phyloP scores from a whole-genome alignment of 2,888 invertebrate species.

The Ochropleura leucogaster region DNA sequence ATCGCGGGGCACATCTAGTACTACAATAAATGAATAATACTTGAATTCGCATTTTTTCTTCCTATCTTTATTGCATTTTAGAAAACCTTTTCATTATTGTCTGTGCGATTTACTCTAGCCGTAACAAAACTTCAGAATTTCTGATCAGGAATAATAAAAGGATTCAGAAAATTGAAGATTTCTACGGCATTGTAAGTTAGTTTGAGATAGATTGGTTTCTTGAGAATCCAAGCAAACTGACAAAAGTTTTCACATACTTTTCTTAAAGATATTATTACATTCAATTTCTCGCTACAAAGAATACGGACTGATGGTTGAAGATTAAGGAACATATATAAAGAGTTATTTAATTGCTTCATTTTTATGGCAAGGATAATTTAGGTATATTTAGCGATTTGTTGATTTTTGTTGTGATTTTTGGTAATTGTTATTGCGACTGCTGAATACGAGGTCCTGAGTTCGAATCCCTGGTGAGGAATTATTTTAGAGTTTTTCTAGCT shows the following conservation, averaged over 20 bases:
- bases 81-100: not conserved
- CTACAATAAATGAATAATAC: no score
- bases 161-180: conserved; percentile 32
- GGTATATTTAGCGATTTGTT: not conserved
- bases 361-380: not conserved
- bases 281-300: conserved; percentile 32
- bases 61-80: not conserved
- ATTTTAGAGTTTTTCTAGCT: no score
- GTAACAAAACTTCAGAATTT: not conserved
- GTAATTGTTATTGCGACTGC: not conserved
- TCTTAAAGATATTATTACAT: conserved; percentile 39
- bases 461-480: not conserved
- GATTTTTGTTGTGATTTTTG: not conserved
- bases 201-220: conserved; percentile 51
- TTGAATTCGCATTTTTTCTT: not conserved
- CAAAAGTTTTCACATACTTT: conserved; percentile 40
- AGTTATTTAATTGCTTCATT: not conserved
- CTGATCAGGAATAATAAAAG: conserved; percentile 26
- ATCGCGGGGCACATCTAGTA: no score
- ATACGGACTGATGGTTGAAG: conserved; percentile 2
- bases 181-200: conserved; percentile 39
- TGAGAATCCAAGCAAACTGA: conserved; percentile 40
- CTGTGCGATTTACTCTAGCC: not conserved
- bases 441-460: not conserved
- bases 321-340: not conserved